Evolutionary conservation across 2,113 vertebrate genomes (phyloP), one percentile per base, ranked within the genome.

Genomic region (Neotragus moschatus): DNA sequence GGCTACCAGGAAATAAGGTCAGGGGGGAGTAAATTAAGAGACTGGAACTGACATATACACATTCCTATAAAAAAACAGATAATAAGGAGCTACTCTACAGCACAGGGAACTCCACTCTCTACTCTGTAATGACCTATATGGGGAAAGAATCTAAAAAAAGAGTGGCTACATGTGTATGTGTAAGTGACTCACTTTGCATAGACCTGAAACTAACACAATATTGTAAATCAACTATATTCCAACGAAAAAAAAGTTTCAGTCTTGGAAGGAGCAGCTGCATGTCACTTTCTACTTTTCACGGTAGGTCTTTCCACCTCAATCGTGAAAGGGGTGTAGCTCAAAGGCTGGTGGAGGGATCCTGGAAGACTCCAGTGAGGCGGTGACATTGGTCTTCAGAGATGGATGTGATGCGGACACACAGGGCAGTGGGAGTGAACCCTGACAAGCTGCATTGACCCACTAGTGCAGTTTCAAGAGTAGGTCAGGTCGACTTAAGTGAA

Each of bases 401-500:
- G 33, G 45, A 8, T 14, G 1, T 39, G 7, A 3, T 53, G 25
- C 85, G 25, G 45, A 63, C 55, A 61, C 15, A 43, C 14, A 45
- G 19, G 14, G 25, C 39, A 30, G 1, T 2, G 15, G 26, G 26
- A 43, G 25, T 49, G 33, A 36, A 77, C 2, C 15, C 47, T 43
- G 7, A 23, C 23, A 17, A 25, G 39, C 0, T 4, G 23, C 1
- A 30, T 66, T n/a, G 7, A 2, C 6, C 14, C 45, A n/a, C 79
- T 11, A 73, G 23, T 11, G 70, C 26, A 58, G n/a, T 75, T 88
- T 88, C 17, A 43, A 10, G 7, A 51, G 56, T 12, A 13, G 30
- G 21, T 91, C 7, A 6, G 11, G 21, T 7, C 28, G n/a, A 53
- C 25, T 28, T n/a, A 47, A 30, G 11, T 63, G 51, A 30, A 66